Conservation (phyloP, 2,797 vertebrate genomes). For the Peromyscus eremicus region DNA sequence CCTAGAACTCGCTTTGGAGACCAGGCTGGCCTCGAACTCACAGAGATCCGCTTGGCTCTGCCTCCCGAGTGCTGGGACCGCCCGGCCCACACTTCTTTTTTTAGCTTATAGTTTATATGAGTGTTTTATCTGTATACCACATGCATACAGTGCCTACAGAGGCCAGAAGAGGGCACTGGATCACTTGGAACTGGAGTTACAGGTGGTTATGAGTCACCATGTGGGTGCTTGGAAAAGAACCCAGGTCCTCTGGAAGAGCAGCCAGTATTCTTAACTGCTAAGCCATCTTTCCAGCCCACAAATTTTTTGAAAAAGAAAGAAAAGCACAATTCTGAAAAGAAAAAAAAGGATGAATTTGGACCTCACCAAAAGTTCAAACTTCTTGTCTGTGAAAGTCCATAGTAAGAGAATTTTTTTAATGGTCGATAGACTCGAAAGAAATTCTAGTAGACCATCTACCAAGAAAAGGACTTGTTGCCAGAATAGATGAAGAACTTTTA, state of each 20-base stretch:
- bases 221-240: not conserved
- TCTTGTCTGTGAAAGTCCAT: not conserved
- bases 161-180: not conserved
- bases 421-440: not conserved
- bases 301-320: not conserved
- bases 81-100: not conserved
- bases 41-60: too few relatives aligned
- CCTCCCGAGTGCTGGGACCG: too few relatives aligned
- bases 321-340: not conserved
- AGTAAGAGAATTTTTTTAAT: not conserved
- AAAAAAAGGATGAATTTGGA: not conserved
- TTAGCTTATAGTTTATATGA: not conserved
- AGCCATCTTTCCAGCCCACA: not conserved
- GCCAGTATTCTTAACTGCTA: not conserved
- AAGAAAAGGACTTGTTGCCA: conserved; percentile 11
- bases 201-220: not conserved
- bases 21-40: too few relatives aligned
- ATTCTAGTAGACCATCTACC: not conserved
- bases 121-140: not conserved
- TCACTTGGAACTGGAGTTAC: not conserved
- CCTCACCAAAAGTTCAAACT: conserved; percentile 8
- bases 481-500: not conserved
- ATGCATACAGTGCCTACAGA: not conserved
- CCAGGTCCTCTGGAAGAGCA: not conserved
- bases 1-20: too few relatives aligned